These are phyloP conservation scores for Sakesphorus luctuosus DNA, from an alignment of 2,113 vertebrate genomes.

Conservation along the genomic window DNA sequence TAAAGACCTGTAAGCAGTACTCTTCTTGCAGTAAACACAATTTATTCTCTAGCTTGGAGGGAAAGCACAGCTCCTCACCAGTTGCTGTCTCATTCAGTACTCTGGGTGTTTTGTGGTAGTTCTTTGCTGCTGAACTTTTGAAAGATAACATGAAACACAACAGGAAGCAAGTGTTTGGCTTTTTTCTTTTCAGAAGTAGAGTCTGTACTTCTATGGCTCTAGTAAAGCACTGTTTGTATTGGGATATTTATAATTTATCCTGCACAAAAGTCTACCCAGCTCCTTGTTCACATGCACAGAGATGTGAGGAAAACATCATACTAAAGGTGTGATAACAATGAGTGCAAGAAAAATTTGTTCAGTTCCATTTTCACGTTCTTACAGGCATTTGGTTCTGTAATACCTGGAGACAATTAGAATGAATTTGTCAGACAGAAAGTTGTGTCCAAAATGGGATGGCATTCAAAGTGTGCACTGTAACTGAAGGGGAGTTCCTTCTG, in stretches of 20 bases:
- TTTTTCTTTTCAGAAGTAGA: not conserved
- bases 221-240: not conserved
- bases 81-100: not conserved
- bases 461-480: not conserved
- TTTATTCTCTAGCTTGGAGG: slow-evolving; percentile 6
- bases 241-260: not conserved
- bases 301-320: not conserved
- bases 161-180: not conserved
- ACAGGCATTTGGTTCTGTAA: not conserved
- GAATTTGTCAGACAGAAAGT: not conserved
- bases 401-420: not conserved
- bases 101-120: not conserved
- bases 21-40: not conserved
- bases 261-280: not conserved
- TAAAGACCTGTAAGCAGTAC: not conserved
- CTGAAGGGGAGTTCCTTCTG: not conserved
- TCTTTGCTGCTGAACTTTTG: not conserved
- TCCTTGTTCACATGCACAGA: not conserved
- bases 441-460: not conserved
- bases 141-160: slow-evolving; percentile 2
- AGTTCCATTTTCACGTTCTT: not conserved
- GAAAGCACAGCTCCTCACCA: not conserved
- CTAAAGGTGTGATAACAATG: not conserved
- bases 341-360: not conserved
- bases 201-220: not conserved